phyloP scores from a whole-genome alignment of 2,888 invertebrate species.

The Nephrotoma appendiculata region DNA sequence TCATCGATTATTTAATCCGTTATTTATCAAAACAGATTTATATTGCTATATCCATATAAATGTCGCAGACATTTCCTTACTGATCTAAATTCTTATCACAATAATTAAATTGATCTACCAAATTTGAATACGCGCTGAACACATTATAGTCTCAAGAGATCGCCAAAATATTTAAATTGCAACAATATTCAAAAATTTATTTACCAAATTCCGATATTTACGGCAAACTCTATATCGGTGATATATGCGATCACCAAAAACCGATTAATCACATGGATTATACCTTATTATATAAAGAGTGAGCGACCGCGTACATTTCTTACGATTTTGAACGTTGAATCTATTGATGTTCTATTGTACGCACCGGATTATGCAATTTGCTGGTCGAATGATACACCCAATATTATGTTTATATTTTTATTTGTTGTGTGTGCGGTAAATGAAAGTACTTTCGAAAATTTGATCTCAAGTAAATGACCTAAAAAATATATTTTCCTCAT shows the following conservation, averaged over 20 bases:
- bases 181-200: neutral
- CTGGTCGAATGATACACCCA: neutral
- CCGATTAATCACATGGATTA: neutral
- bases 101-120: neutral
- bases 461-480: neutral
- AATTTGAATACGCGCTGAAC: neutral
- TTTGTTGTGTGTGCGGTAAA: neutral
- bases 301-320: neutral
- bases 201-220: neutral
- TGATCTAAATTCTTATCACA: neutral
- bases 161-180: neutral
- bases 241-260: neutral
- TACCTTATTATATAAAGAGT: neutral
- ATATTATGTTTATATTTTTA: neutral
- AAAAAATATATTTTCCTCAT: neutral
- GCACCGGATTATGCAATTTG: neutral
- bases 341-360: neutral
- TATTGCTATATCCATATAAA: neutral
- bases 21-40: neutral
- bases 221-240: neutral
- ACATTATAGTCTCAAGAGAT: neutral
- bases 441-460: neutral
- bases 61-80: neutral
- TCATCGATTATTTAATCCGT: neutral
- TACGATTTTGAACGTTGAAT: neutral